Evolutionary conservation across 2,113 vertebrate species (phyloP).

Genomic region (Polypterus bichir): DNA sequence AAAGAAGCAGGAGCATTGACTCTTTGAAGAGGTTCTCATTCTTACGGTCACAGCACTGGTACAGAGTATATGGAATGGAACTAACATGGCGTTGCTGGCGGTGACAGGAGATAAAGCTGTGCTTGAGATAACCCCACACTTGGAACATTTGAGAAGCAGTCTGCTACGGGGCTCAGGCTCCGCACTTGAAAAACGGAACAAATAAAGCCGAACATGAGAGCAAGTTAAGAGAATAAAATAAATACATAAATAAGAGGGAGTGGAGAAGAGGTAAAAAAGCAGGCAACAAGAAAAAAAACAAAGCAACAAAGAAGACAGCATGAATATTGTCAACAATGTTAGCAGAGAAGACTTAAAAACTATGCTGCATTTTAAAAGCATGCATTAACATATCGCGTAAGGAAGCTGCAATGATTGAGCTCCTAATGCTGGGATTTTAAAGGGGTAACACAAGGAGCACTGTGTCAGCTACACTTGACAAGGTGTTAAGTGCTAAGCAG

Average conservation of each 20-base stretch:
- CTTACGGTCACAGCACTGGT: conserved; percentile 20
- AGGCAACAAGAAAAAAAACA: conserved; percentile 15
- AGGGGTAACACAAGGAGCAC: no score
- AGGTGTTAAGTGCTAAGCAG: no score
- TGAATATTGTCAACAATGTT: conserved; percentile 23
- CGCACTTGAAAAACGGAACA: conserved; percentile 41
- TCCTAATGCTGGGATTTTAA: background rate
- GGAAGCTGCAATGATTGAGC: conserved; percentile 23
- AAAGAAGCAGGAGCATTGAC: conserved; percentile 8
- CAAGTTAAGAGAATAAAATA: conserved; percentile 6
- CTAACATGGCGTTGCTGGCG: conserved; percentile 93
- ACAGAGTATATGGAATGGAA: conserved; percentile 38
- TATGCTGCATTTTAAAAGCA: background rate
- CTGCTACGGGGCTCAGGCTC: conserved; percentile 64
- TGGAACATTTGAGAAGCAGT: conserved; percentile 94
- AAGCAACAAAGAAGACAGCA: conserved; percentile 15
- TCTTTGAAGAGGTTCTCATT: conserved; percentile 28
- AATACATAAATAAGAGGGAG: conserved; percentile 13
- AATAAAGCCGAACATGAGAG: conserved; percentile 13
- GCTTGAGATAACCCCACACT: conserved; percentile 88
- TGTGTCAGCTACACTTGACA: no score
- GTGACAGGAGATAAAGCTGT: conserved; percentile 77
- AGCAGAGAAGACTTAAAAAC: conserved; percentile 6
- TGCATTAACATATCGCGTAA: conserved; percentile 22
- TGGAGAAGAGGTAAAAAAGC: conserved; percentile 11